These are phyloP conservation scores for Meghimatium bilineatum DNA, from an alignment of 2,888 invertebrate species.

Conservation along the genomic window DNA sequence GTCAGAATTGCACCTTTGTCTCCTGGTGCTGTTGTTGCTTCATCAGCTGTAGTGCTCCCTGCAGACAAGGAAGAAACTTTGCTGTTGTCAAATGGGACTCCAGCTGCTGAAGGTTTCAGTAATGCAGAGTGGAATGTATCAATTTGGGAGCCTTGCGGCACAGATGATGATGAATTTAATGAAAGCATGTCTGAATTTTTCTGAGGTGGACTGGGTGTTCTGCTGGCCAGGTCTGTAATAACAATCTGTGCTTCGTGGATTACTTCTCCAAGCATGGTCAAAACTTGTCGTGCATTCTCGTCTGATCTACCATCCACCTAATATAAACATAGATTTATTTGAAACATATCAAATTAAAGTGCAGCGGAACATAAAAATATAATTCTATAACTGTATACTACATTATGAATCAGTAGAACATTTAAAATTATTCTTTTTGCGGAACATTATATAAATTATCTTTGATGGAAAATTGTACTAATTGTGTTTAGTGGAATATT, in stretches of 20 bases:
- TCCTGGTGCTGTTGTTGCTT: not conserved
- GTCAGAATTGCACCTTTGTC: conserved; percentile 26
- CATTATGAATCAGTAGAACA: no score
- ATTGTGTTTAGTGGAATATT: no score
- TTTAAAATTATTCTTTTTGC: no score
- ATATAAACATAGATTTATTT: not conserved
- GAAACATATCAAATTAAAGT: not conserved
- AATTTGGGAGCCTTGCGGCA: conserved; percentile 13
- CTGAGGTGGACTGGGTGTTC: conserved; percentile 22
- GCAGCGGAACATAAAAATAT: not conserved
- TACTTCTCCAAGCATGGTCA: conserved; percentile 40
- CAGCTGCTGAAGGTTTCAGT: not conserved
- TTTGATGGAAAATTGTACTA: no score
- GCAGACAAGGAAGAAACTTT: not conserved
- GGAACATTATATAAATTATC: no score
- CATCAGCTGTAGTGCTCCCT: not conserved
- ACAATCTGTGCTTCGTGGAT: conserved; percentile 45
- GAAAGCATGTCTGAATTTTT: not conserved
- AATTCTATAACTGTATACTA: not conserved
- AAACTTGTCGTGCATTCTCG: conserved; percentile 35
- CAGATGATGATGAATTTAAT: conserved; percentile 22
- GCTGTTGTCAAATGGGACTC: not conserved
- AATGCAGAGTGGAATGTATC: conserved; percentile 40
- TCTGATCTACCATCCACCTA: conserved; percentile 43
- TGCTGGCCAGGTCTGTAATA: conserved; percentile 27